These are phyloP conservation scores for Okamejei kenojei DNA, from an alignment of 2,797 vertebrate genomes.

Conservation along the genomic window DNA sequence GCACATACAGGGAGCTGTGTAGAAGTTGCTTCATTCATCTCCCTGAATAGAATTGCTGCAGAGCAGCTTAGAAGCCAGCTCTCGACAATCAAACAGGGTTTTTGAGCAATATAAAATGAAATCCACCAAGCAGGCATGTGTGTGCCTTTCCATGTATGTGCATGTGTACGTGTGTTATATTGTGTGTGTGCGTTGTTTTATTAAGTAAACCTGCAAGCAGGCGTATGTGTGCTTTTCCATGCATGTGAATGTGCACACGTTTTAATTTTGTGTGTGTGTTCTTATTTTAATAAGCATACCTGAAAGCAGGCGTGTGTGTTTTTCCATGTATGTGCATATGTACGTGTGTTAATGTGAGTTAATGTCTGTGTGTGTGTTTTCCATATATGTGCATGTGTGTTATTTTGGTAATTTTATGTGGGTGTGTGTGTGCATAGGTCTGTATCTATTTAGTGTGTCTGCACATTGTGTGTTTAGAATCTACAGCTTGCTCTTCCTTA, in stretches of 20 bases:
- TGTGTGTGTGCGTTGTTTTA: not conserved
- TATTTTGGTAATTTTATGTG: too few relatives aligned
- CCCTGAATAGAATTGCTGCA: slow-evolving; percentile 11
- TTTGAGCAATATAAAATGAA: not conserved
- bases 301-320: too few relatives aligned
- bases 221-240: too few relatives aligned
- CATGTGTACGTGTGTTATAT: not conserved
- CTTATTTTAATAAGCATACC: too few relatives aligned
- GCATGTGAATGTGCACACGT: not conserved
- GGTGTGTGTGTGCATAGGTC: too few relatives aligned
- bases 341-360: too few relatives aligned
- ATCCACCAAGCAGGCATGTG: not conserved
- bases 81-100: slow-evolving; percentile 8
- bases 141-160: not conserved
- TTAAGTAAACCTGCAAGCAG: too few relatives aligned
- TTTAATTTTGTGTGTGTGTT: not conserved
- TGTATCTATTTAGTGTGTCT: not conserved
- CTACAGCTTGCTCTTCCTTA: not conserved
- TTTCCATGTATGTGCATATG: too few relatives aligned
- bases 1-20: slow-evolving; percentile 26
- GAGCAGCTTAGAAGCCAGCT: slow-evolving; percentile 28
- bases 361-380: too few relatives aligned
- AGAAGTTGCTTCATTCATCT: slow-evolving; percentile 24
- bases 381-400: too few relatives aligned
- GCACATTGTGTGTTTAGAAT: not conserved